Conservation (phyloP, 1,140 invertebrate genomes). For the Homalodisca vitripennis region DNA sequence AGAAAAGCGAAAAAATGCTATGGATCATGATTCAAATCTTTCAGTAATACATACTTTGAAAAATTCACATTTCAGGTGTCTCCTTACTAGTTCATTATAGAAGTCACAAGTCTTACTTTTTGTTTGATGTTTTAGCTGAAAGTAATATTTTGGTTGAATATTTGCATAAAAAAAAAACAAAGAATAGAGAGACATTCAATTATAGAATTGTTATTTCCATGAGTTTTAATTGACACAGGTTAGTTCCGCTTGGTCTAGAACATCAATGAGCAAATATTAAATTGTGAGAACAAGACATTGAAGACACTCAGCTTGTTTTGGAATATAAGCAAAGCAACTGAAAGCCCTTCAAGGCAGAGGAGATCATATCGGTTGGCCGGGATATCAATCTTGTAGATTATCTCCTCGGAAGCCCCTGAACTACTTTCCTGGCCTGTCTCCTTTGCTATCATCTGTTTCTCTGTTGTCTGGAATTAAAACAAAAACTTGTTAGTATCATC, state of each 20-base stretch:
- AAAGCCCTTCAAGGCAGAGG: slow-evolving; percentile 91
- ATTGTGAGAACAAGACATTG: not conserved
- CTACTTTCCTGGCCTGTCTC: slow-evolving; percentile 75
- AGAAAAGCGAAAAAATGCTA: no score
- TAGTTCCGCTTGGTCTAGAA: not conserved
- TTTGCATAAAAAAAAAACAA: no score
- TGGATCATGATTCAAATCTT: no score
- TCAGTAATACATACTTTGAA: no score
- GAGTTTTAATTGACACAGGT: not conserved
- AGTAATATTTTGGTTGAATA: no score
- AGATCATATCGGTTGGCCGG: slow-evolving; percentile 98
- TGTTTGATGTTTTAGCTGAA: no score
- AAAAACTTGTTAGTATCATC: not conserved
- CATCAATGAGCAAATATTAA: not conserved
- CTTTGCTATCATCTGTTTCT: slow-evolving; percentile 86
- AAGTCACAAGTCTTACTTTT: no score
- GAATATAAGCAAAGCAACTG: slow-evolving; percentile 83
- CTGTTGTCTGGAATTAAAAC: slow-evolving; percentile 67
- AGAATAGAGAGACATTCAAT: no score
- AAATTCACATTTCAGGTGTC: no score
- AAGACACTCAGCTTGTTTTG: slow-evolving; percentile 83
- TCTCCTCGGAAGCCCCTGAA: slow-evolving; percentile 67
- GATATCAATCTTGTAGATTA: slow-evolving; percentile 96
- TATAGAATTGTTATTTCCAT: no score
- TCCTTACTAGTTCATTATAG: no score